These are phyloP conservation scores for Eciton burchellii DNA, from an alignment of 1,140 invertebrate genomes.

Conservation along the genomic window DNA sequence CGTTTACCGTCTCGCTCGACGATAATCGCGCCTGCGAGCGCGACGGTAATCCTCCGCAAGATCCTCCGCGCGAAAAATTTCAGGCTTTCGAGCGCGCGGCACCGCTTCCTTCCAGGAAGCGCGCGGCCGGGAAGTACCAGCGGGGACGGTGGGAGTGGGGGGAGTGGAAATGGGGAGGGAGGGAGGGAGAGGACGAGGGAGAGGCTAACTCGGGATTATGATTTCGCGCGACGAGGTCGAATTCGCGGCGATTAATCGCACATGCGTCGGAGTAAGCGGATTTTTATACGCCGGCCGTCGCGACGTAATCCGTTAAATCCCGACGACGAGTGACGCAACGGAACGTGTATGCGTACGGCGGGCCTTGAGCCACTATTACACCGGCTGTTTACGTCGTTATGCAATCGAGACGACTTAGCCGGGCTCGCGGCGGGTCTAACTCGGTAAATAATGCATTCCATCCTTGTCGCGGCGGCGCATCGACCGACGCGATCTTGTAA, in stretches of 20 bases:
- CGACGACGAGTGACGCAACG: constrained; percentile 18
- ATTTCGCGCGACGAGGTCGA: too few relatives aligned
- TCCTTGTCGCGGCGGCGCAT: constrained; percentile 45
- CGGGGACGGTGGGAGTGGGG: too few relatives aligned
- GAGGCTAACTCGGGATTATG: too few relatives aligned
- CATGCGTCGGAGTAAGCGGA: constrained; percentile 31
- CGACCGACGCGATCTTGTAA: constrained; percentile 47
- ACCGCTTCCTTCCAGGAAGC: too few relatives aligned
- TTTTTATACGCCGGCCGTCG: constrained; percentile 18
- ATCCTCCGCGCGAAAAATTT: too few relatives aligned
- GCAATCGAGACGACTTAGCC: constrained; percentile 74
- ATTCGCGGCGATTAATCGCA: constrained; percentile 28
- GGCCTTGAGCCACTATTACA: constrained; percentile 79
- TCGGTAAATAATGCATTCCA: constrained; percentile 75
- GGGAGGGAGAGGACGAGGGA: too few relatives aligned
- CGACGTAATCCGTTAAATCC: constrained; percentile 52
- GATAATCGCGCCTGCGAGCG: constrained; percentile 25
- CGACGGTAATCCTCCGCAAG: too few relatives aligned
- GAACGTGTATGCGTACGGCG: constrained; percentile 66
- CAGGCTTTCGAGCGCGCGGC: too few relatives aligned
- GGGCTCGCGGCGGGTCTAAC: constrained; percentile 62
- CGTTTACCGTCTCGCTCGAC: constrained; percentile 45
- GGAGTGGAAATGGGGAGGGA: too few relatives aligned
- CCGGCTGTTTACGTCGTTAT: constrained; percentile 76
- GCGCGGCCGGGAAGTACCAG: too few relatives aligned